Evolutionary conservation across 1,140 invertebrate species (phyloP), one percentile per base, ranked within the genome.

Genomic region (Cheumatopsyche charites): DNA sequence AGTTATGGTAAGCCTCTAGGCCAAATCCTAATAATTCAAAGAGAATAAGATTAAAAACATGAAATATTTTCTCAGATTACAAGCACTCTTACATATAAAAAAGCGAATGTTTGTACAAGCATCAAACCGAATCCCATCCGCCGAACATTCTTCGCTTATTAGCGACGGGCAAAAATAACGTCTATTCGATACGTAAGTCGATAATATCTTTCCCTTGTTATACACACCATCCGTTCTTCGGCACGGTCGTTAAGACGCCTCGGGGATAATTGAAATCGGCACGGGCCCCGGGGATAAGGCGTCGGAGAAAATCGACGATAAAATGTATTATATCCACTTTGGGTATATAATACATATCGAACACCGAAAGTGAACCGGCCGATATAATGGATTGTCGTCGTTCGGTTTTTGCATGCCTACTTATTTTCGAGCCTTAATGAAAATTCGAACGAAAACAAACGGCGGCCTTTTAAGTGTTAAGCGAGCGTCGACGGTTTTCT

Each of bases 201-300:
- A 9, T 36, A 36, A 58, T 58, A 58, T 36, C 29, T 36, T 36
- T 36, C 29, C 9, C 29, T 36, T 36, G 29, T 36, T 36, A 36
- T 36, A 36, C 29, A 36, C 29, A 36, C 29, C 29, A 36, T 3
- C 29, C 29, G 3, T n/a, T n/a, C n/a, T 36, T 9, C 3, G 29
- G 29, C 29, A 36, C 29, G 29, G 29, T 36, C 29, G 29, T 36
- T 25, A 19, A 25, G 43, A 58, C 11, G 21, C 21, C 55, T 58
- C 11, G 19, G 55, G 55, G 55, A 58, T 58, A 58, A 58, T 58
- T 58, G 55, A 58, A 58, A 58, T 58, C 55, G 55, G 55, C 15
- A 19, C 55, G 29, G 9, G 23, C 55, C 43, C 12, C 19, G 4
- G 49, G 4, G 7, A 23, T 9, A 19, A 19, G 1, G 47, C 19